These are phyloP conservation scores for Drosophila fungiperda DNA, from an alignment of 2,888 invertebrate species.

Conservation along the genomic window DNA sequence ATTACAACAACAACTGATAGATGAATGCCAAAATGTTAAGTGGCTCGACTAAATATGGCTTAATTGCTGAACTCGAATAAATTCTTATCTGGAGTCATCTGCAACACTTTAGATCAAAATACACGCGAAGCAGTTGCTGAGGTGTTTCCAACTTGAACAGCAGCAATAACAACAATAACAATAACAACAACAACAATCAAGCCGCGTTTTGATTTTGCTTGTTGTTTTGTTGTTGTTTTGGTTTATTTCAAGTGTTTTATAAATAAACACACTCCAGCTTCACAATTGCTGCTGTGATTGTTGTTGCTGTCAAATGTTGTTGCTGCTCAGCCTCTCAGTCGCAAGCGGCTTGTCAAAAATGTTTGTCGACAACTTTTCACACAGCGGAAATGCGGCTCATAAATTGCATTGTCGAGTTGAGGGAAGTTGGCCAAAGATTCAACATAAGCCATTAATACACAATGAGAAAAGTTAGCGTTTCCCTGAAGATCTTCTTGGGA, in stretches of 20 bases:
- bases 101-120: constrained; percentile 54
- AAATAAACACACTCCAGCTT: constrained; percentile 74
- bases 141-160: constrained; percentile 28
- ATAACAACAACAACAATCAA: constrained; percentile 41
- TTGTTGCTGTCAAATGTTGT: constrained; percentile 32
- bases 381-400: constrained; percentile 69
- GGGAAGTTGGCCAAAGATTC: constrained; percentile 13
- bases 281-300: constrained; percentile 37
- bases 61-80: constrained; percentile 37
- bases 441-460: constrained; percentile 6
- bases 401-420: constrained; percentile 63
- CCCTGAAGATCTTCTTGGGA: too few species aligned
- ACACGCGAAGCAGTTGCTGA: constrained; percentile 23
- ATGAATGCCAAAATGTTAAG: constrained; percentile 23
- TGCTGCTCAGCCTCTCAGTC: constrained; percentile 51
- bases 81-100: constrained; percentile 65
- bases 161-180: constrained; percentile 9
- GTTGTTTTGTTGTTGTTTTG: constrained; percentile 50
- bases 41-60: constrained; percentile 60
- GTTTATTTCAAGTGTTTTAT: constrained; percentile 78
- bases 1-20: constrained; percentile 5
- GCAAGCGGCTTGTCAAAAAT: constrained; percentile 47
- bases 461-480: background rate
- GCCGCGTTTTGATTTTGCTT: constrained; percentile 67
- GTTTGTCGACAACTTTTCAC: constrained; percentile 49